Evolutionary conservation across 2,888 invertebrate genomes (phyloP), one percentile per base, ranked within the genome.

Genomic region (Parapristionchus giblindavisi): DNA sequence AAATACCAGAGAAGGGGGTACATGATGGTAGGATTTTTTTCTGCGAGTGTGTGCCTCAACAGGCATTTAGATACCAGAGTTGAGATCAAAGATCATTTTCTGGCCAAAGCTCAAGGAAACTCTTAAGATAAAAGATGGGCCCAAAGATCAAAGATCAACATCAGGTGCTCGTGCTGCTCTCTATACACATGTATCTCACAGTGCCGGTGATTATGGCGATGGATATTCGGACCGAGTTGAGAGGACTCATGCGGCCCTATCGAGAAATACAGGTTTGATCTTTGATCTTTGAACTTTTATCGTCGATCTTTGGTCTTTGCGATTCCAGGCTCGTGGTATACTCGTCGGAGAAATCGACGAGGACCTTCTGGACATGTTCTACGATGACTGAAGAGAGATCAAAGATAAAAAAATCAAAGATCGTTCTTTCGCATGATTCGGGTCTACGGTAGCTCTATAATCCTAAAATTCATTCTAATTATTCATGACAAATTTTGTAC

Each of bases 321-420:
- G 24, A 68, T 77, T 80, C 3, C 81, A 83, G 71, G 78, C 81
- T 56, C 75, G 81, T 24, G 83, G 83, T 38, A 81, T 83, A 48
- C 73, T 83, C 1, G 76, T 83, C 6, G 83, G 83, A 0, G 83
- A 83, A 70, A 83, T 83, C 24, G 83, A 83, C 38, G 83, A 83
- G 52, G 83, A 83, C 52, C 58, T 83, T 11, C 74, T 83, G n/a
- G 83, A 83, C 60, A 8, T 80, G 11, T 81, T 83, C 66, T 81
- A 81, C 71, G 83, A 81, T 70, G 60, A 72, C n/a, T 68, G 43
- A 65, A 29, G 1, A 8, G n/a, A 17, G 48, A 48, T 14, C 14
- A 48, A 48, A 14, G n/a, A n/a, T n/a, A n/a, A n/a, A n/a, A n/a
- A n/a, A n/a, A n/a, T n/a, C n/a, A n/a, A n/a, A n/a, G n/a, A n/a